Base-by-base conservation (phyloP, 1,140 invertebrate species). In the Drosophila nannoptera region DNA sequence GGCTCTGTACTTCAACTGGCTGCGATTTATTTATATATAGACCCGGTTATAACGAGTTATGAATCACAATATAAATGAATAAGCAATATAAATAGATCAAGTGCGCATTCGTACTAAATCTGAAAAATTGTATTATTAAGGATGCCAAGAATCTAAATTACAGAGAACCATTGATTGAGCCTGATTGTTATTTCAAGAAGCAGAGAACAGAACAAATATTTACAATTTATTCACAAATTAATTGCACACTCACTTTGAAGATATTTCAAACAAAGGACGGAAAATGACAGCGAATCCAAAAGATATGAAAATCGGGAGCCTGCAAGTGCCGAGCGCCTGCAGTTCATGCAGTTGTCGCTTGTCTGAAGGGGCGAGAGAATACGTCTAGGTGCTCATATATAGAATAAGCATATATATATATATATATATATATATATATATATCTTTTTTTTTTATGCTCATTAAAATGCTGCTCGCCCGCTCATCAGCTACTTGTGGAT, bases 401-500 rank as follows among this genome's bases (percentile, higher is more conserved):
- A 12, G 33, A 4, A 16, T 43, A 43, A n/a, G 2, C 7, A 12
- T 35, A 9, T 35, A 11, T 58, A 33, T 36, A 4, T n/a, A 31
- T 50, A 14, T 14, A 9, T 38, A 42, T 11, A 29, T 54, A 14
- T 55, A 77, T 78, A 49, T 69, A 42, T 49, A 45, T 67, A 53
- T 56, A 52, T 81, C 63, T 73, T 69, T 80, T 73, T 84, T 75
- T 73, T 22, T 1, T 22, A 22, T 22, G 22, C 22, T 22, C 22
- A 22, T 22, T 22, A 22, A 61, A 65, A 56, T 53, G 61, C 65
- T 48, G 49, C 52, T 61, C 43, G 22, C 46, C 35, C 40, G 52
- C 38, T 67, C 60, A 40, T 49, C 61, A 50, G 80, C 80, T 86
- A 84, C 80, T 84, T 84, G 80, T 84, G 81, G 80, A 84, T 84